Percentiles rank a stretch among this genome's conserved stretches.
phyloP scores from a whole-genome alignment of 2,113 vertebrate genomes.

The Ramphastos sulfuratus region DNA sequence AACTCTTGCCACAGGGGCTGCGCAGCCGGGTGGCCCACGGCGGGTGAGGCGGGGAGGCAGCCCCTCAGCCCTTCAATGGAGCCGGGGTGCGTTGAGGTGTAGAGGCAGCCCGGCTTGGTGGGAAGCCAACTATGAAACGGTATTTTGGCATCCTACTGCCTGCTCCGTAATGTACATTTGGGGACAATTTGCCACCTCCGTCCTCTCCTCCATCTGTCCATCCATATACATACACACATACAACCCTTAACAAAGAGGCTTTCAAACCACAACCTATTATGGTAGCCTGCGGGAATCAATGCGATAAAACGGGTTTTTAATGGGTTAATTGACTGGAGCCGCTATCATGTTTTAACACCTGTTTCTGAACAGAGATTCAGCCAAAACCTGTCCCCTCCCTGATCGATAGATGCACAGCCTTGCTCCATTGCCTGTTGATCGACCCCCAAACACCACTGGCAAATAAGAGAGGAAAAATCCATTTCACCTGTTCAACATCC shows the following conservation, averaged over 20 bases:
- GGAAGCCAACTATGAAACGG: not conserved
- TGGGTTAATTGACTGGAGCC: conserved; percentile 77
- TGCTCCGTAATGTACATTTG: not conserved
- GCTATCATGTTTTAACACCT: conserved; percentile 79
- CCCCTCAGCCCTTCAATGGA: not conserved
- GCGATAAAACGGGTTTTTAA: conserved; percentile 73
- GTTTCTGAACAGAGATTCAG: conserved; percentile 65
- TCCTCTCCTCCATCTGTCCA: not conserved
- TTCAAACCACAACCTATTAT: conserved; percentile 25
- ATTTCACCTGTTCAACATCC: conserved; percentile 36
- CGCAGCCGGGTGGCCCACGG: not conserved
- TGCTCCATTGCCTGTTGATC: conserved; percentile 56
- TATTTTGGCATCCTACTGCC: not conserved
- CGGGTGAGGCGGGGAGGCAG: not conserved
- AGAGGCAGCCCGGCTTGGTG: not conserved
- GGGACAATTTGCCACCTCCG: not conserved
- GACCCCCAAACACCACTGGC: conserved; percentile 5
- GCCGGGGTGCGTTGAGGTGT: not conserved
- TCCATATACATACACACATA: not conserved
- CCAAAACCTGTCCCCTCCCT: conserved; percentile 34
- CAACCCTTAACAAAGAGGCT: conserved; percentile 45
- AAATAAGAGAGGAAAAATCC: conserved; percentile 3
- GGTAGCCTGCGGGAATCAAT: conserved; percentile 62
- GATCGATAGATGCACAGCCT: conserved; percentile 61
- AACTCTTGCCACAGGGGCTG: not conserved